Conservation (phyloP, 2,113 vertebrate genomes). For the Dicaeum eximium region DNA sequence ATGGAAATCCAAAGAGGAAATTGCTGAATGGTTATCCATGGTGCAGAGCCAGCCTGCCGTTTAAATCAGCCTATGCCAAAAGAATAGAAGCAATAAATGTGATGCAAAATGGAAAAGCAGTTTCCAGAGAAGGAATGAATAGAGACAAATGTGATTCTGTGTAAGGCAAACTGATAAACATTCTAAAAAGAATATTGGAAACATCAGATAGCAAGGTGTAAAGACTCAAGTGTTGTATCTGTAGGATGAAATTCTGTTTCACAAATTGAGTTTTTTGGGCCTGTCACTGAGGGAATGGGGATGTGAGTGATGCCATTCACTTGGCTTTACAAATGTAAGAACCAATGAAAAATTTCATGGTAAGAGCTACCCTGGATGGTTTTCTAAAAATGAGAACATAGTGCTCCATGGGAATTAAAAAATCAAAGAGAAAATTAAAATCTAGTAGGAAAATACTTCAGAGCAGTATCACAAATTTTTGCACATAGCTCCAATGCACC, state of each 20-base stretch:
- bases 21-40: neutral
- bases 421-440: neutral
- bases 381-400: neutral
- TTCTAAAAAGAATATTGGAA: neutral
- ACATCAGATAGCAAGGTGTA: neutral
- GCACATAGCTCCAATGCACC: neutral
- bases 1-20: constrained; percentile 13
- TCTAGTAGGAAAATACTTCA: neutral
- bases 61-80: neutral
- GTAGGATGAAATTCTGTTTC: neutral
- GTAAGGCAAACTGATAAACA: neutral
- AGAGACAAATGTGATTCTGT: neutral
- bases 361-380: neutral
- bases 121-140: neutral
- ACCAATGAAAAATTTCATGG: neutral
- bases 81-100: neutral
- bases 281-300: neutral
- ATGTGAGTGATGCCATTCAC: neutral
- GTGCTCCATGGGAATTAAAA: neutral
- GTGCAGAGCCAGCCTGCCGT: neutral
- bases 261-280: neutral
- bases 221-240: neutral
- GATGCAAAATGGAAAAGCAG: neutral
- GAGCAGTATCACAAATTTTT: neutral
- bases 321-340: neutral